Conservation (phyloP, 1,140 invertebrate genomes). For the Panonychus citri region DNA sequence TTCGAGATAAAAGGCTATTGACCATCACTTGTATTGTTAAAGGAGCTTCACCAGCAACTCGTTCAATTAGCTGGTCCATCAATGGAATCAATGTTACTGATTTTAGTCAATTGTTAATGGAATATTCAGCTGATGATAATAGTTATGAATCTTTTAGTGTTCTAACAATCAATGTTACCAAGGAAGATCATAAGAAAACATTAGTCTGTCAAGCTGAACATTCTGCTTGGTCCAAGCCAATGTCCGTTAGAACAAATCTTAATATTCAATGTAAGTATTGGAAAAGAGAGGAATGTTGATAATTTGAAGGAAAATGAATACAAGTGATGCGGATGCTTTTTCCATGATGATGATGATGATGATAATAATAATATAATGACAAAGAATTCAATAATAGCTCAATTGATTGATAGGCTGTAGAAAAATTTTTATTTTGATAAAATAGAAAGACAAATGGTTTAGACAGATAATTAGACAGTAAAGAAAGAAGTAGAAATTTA, state of each 20-base stretch:
- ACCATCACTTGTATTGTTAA: constrained; percentile 55
- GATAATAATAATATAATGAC: too few relatives aligned
- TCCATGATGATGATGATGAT: too few relatives aligned
- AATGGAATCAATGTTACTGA: constrained; percentile 18
- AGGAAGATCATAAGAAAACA: constrained; percentile 46
- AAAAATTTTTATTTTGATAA: background rate
- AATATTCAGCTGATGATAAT: constrained; percentile 19
- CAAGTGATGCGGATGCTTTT: too few relatives aligned
- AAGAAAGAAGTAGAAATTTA: background rate
- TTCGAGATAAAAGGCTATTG: constrained; percentile 22
- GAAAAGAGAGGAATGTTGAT: too few relatives aligned
- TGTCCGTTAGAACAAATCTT: constrained; percentile 43
- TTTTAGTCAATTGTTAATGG: constrained; percentile 15
- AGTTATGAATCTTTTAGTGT: constrained; percentile 35
- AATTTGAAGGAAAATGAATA: too few relatives aligned
- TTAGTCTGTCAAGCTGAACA: constrained; percentile 46
- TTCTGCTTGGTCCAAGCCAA: constrained; percentile 35
- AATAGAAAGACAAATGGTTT: too few relatives aligned
- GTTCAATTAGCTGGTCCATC: constrained; percentile 22
- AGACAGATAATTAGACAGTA: too few relatives aligned
- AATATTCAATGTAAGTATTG: constrained; percentile 52
- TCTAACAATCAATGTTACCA: constrained; percentile 37
- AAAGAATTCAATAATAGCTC: too few relatives aligned
- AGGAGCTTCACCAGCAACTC: constrained; percentile 49
- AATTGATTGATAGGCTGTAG: too few relatives aligned